Percentiles rank a stretch among this genome's conserved stretches.
These are phyloP conservation scores for Rissa tridactyla DNA, from an alignment of 2,113 vertebrate species.

Conservation along the genomic window DNA sequence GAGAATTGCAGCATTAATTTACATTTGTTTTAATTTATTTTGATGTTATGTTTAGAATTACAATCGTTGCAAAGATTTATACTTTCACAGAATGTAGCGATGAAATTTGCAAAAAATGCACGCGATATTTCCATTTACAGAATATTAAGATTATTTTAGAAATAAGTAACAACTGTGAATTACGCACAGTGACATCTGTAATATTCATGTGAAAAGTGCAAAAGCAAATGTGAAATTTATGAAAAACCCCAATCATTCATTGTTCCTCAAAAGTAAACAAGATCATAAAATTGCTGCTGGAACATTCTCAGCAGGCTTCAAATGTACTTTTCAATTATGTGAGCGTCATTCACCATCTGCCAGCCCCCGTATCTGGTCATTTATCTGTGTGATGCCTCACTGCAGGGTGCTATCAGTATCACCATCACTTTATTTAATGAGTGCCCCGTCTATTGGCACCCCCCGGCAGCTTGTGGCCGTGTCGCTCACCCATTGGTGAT, in stretches of 20 bases:
- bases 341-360: slow-evolving; percentile 56
- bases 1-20: slow-evolving; percentile 7
- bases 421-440: slow-evolving; percentile 59
- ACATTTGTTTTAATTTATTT: slow-evolving; percentile 12
- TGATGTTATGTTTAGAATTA: slow-evolving; percentile 12
- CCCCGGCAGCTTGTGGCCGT: not conserved
- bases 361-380: slow-evolving; percentile 10
- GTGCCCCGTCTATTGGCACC: not conserved
- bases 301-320: slow-evolving; percentile 38
- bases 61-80: not conserved
- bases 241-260: not conserved
- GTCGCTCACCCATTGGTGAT: not conserved
- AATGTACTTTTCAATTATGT: slow-evolving; percentile 59
- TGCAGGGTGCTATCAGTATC: slow-evolving; percentile 38
- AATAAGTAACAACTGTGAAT: not conserved
- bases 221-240: slow-evolving; percentile 17
- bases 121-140: not conserved
- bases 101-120: not conserved
- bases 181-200: not conserved
- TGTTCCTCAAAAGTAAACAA: not conserved
- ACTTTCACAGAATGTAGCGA: not conserved
- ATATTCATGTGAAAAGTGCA: slow-evolving; percentile 27
- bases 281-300: slow-evolving; percentile 7
- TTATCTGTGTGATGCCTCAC: slow-evolving; percentile 51
- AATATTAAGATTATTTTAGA: not conserved